phyloP scores from a whole-genome alignment of 2,797 vertebrate genomes.

The Myotis pilosus region DNA sequence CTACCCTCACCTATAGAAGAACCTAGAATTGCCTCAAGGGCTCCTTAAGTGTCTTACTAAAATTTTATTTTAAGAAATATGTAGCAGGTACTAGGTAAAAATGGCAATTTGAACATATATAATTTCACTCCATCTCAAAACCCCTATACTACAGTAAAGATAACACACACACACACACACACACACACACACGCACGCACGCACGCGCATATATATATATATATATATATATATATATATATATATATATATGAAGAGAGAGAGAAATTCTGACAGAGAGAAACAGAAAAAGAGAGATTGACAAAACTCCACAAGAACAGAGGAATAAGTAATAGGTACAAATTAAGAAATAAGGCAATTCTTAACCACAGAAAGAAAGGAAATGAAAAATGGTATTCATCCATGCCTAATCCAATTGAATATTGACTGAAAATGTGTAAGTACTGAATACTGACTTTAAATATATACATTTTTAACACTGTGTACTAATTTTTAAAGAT shows the following conservation, averaged over 20 bases:
- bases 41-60: background rate
- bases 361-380: background rate
- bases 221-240: background rate
- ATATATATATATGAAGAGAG: background rate
- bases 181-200: no score
- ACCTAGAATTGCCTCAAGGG: background rate
- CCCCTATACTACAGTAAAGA: background rate
- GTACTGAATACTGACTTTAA: background rate
- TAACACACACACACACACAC: background rate
- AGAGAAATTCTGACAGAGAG: background rate
- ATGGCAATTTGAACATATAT: background rate
- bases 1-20: background rate
- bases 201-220: background rate
- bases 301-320: background rate
- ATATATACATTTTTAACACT: background rate
- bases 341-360: background rate
- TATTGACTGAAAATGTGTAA: background rate
- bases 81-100: background rate
- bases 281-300: background rate
- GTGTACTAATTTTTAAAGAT: background rate
- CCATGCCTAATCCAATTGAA: background rate
- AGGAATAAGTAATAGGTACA: background rate
- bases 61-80: conserved; percentile 19
- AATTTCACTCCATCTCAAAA: conserved; percentile 3
- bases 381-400: background rate